Conservation (phyloP, 1,140 invertebrate species). For the Brachionus manjavacas region DNA sequence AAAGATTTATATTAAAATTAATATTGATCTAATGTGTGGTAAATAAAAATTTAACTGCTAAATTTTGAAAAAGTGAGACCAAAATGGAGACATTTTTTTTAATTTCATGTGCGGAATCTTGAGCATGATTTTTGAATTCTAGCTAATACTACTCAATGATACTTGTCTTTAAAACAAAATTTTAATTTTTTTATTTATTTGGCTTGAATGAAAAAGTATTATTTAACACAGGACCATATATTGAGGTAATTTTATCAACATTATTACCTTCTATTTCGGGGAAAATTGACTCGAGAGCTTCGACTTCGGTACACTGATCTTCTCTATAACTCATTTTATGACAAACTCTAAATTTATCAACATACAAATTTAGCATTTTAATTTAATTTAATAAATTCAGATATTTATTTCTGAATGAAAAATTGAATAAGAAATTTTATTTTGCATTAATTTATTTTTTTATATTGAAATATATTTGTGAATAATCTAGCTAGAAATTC, state of each 20-base stretch:
- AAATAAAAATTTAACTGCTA: too few species aligned
- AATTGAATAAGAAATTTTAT: background rate
- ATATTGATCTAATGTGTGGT: too few species aligned
- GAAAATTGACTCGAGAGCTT: constrained; percentile 40
- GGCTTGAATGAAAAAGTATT: too few species aligned
- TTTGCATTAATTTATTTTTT: background rate
- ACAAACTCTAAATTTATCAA: background rate
- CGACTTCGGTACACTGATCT: constrained; percentile 27
- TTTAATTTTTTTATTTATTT: too few species aligned
- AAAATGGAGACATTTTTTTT: too few species aligned
- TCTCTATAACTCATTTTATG: constrained; percentile 28
- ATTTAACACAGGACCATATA: background rate
- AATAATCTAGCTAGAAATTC: background rate
- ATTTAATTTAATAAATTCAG: background rate
- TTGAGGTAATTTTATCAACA: background rate
- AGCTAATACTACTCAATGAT: too few species aligned
- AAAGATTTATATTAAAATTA: too few species aligned
- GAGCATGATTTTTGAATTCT: too few species aligned
- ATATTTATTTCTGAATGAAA: background rate
- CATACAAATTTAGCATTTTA: background rate
- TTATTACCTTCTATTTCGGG: background rate
- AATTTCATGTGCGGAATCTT: too few species aligned
- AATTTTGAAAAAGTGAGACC: too few species aligned
- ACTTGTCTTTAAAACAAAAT: too few species aligned
- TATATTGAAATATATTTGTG: too few species aligned